Conservation (phyloP, 1,140 invertebrate species). For the Drosophila aff. region DNA sequence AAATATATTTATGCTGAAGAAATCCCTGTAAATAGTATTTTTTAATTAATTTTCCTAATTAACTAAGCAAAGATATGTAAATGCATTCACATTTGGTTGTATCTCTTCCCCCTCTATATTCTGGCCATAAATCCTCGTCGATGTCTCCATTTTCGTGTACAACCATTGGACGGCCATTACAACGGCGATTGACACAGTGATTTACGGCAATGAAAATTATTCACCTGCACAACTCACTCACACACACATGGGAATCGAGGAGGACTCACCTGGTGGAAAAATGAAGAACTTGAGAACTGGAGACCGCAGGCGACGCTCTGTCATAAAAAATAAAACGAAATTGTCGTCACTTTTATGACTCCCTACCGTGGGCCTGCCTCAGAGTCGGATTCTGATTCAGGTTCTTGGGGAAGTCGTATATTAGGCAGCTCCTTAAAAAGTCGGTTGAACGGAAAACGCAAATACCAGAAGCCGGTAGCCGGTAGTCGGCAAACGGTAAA, state of each 20-base stretch:
- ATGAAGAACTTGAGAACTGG: background rate
- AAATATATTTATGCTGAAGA: background rate
- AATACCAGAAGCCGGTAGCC: constrained; percentile 34
- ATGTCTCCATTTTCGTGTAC: constrained; percentile 44
- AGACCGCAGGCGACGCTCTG: constrained; percentile 68
- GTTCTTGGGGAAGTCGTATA: constrained; percentile 61
- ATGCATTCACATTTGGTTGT: background rate
- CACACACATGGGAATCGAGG: constrained; percentile 46
- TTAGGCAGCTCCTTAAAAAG: constrained; percentile 78
- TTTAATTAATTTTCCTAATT: background rate
- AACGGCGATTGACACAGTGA: constrained; percentile 74
- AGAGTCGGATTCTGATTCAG: constrained; percentile 12
- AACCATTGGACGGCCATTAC: constrained; percentile 39
- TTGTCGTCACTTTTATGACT: constrained; percentile 78
- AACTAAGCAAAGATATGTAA: background rate
- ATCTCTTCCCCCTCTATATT: background rate
- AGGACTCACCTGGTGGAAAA: constrained; percentile 55
- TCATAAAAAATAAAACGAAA: constrained; percentile 80
- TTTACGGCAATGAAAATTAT: constrained; percentile 80
- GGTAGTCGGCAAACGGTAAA: constrained; percentile 15
- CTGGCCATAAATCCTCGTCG: constrained; percentile 28
- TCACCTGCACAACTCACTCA: constrained; percentile 51
- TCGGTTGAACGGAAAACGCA: constrained; percentile 62
- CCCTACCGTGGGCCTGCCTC: constrained; percentile 41
- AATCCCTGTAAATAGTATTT: background rate